These are phyloP conservation scores for Scaptomyza caliginosa DNA, from an alignment of 2,888 invertebrate species.

Conservation along the genomic window DNA sequence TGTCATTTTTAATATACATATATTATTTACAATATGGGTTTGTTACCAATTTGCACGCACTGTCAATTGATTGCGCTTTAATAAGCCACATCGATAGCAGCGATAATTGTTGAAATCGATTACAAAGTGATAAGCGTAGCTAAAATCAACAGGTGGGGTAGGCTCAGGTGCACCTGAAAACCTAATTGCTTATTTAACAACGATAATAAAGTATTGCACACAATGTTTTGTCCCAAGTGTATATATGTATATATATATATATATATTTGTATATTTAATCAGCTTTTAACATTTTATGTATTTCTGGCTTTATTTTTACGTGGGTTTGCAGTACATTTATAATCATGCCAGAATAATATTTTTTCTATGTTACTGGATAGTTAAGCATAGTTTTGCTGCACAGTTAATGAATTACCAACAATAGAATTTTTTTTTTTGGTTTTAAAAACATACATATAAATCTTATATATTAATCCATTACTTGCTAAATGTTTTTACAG, in stretches of 20 bases:
- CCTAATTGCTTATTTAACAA: constrained; percentile 4
- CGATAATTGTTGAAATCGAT: constrained; percentile 24
- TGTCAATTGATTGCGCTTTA: not conserved
- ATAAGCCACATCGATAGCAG: constrained; percentile 27
- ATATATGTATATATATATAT: constrained; percentile 26
- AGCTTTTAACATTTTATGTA: constrained; percentile 18
- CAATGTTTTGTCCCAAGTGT: constrained; percentile 10
- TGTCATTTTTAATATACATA: constrained; percentile 1
- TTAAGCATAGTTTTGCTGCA: constrained; percentile 30
- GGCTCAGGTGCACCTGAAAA: constrained; percentile 3
- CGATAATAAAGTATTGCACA: constrained; percentile 11
- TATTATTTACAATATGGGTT: not conserved
- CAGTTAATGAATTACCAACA: constrained; percentile 30
- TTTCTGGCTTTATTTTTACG: constrained; percentile 18
- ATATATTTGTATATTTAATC: constrained; percentile 33
- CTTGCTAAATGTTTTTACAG: constrained; percentile 46
- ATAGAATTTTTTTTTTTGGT: constrained; percentile 7
- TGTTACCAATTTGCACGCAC: constrained; percentile 3
- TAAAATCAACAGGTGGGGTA: not conserved
- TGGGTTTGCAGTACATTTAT: constrained; percentile 6
- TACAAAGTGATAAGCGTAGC: constrained; percentile 14
- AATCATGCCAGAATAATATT: constrained; percentile 12
- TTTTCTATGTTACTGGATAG: constrained; percentile 3
- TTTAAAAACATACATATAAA: constrained; percentile 45
- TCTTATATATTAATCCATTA: constrained; percentile 37